phyloP scores from a whole-genome alignment of 2,797 vertebrate genomes.

The Eptatretus atami region DNA sequence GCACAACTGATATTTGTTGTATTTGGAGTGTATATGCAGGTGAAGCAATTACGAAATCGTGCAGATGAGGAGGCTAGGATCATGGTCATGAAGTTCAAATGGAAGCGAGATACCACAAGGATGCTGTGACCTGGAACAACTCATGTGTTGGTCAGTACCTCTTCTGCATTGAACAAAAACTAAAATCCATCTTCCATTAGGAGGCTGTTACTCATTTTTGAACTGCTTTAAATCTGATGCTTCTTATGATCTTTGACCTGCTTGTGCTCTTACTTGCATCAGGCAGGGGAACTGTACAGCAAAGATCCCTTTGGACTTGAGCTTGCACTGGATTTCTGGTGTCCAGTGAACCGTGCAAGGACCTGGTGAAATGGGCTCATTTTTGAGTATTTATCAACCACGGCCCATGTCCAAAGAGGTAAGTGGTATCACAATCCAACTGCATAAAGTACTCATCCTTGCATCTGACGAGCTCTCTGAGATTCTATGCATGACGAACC shows the following conservation, averaged over 20 bases:
- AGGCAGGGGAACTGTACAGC: conserved; percentile 1
- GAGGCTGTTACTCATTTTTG: too few relatives aligned
- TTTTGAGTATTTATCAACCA: neutral
- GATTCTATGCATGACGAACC: too few relatives aligned
- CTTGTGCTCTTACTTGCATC: too few relatives aligned
- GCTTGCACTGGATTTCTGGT: conserved; percentile 2
- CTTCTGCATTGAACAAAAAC: too few relatives aligned
- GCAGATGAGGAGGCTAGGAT: conserved; percentile 1
- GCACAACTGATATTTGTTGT: too few relatives aligned
- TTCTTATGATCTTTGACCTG: too few relatives aligned
- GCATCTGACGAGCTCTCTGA: too few relatives aligned
- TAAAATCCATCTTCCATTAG: too few relatives aligned
- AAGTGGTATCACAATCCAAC: too few relatives aligned
- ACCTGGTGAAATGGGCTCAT: neutral
- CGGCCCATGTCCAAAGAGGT: neutral
- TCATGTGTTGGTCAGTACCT: conserved; percentile 1
- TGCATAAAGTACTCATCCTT: too few relatives aligned
- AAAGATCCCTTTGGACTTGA: conserved; percentile 2
- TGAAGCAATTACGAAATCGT: conserved; percentile 3
- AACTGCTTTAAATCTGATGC: too few relatives aligned
- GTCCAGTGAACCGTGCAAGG: conserved; percentile 3
- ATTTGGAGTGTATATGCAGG: neutral
- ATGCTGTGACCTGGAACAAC: neutral
- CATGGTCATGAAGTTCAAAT: conserved; percentile 3
- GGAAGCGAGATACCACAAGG: neutral